A percentile compares a stretch with the other conserved stretches of the same genome.
Conservation (phyloP, 2,888 invertebrate species). For the Gibbula magus region DNA sequence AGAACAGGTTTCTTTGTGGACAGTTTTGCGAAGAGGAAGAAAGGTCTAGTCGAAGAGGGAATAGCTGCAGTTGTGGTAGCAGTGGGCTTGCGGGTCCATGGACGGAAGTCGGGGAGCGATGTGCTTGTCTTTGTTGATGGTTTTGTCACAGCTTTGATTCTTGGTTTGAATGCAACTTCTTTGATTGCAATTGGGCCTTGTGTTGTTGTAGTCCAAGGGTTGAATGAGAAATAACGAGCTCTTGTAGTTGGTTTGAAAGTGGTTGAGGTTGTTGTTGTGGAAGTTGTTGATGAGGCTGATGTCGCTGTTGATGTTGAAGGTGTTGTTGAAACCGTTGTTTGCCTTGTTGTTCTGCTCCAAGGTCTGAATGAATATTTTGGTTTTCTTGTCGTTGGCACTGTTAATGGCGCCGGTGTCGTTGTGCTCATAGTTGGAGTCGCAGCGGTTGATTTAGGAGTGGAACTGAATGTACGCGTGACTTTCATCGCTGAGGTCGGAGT, state of each 20-base stretch:
- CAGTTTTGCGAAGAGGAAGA: constrained; percentile 17
- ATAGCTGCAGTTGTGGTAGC: not conserved
- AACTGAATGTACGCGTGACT: no score
- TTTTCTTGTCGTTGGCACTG: not conserved
- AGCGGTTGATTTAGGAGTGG: not conserved
- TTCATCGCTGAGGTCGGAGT: no score
- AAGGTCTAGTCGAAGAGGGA: constrained; percentile 6
- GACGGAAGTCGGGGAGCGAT: not conserved
- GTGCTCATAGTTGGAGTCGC: not conserved
- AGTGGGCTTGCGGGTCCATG: not conserved
- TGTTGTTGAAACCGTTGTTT: not conserved
- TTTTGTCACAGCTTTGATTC: not conserved
- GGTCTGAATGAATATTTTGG: not conserved
- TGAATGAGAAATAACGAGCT: not conserved
- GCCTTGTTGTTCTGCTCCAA: not conserved
- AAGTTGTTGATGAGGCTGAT: not conserved
- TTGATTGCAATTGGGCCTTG: not conserved
- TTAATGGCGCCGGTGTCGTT: not conserved
- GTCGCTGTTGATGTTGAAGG: not conserved
- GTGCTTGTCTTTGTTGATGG: not conserved
- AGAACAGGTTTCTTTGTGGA: not conserved
- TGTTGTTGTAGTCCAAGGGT: not conserved
- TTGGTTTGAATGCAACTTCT: not conserved
- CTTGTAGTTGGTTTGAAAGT: not conserved
- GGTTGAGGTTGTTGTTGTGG: not conserved